Percentiles rank a stretch among this genome's conserved stretches.
phyloP scores from a whole-genome alignment of 37 sponge, comb jelly and placozoan genomes.

The Chondrilla cf. caribensis region DNA sequence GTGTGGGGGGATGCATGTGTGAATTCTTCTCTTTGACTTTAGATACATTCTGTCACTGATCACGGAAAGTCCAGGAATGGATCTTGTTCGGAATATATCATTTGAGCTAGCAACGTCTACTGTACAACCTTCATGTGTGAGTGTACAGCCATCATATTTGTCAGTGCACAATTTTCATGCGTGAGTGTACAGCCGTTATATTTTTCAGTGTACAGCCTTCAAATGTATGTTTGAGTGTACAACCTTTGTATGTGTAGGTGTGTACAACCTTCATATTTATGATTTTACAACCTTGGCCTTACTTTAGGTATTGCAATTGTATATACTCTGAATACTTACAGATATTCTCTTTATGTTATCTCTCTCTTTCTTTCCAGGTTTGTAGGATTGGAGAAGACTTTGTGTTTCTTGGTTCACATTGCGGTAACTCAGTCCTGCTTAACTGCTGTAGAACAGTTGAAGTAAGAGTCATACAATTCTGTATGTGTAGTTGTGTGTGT shows the following conservation, averaged over 20 bases:
- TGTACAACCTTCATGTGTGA: slow-evolving; percentile 85
- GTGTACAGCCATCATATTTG: too few species aligned
- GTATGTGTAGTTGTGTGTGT: neutral
- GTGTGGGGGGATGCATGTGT: too few species aligned
- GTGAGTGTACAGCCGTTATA: too few species aligned
- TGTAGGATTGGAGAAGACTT: slow-evolving; percentile 49
- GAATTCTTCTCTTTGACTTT: neutral
- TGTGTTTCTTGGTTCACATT: slow-evolving; percentile 92
- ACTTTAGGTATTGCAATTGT: too few species aligned
- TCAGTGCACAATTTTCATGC: too few species aligned
- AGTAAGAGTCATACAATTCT: neutral
- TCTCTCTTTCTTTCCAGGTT: slow-evolving; percentile 54
- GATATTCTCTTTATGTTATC: too few species aligned
- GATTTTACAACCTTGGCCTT: too few species aligned
- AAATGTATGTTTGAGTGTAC: too few species aligned
- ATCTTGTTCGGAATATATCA: slow-evolving; percentile 67
- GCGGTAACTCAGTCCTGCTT: slow-evolving; percentile 92
- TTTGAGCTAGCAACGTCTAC: slow-evolving; percentile 84
- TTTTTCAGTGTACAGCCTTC: too few species aligned
- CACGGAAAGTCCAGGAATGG: slow-evolving; percentile 73
- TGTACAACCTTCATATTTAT: too few species aligned
- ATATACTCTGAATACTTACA: too few species aligned
- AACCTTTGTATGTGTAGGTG: too few species aligned
- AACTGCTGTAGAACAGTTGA: slow-evolving; percentile 41
- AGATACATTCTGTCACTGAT: slow-evolving; percentile 75